Evolutionary conservation across 2,888 invertebrate species (phyloP), one percentile per base, ranked within the genome.

Genomic region (Lydus trimaculatus): DNA sequence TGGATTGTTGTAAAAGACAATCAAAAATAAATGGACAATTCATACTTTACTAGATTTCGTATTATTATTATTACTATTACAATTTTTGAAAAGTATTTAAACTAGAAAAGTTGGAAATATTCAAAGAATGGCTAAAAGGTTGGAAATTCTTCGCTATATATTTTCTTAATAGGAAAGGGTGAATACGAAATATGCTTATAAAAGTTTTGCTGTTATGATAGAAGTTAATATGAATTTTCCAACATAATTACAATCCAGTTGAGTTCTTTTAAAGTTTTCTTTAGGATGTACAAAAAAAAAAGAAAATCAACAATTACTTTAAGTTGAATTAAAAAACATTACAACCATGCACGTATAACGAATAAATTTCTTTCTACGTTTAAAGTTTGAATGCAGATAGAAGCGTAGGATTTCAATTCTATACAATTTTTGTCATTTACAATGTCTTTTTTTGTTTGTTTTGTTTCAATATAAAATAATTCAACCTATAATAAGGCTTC

Each of bases 171-270:
- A 52, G 66, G 69, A 66, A 66, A 63, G 69, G 69, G 66, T 69
- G 66, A 66, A 69, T 69, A 66, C 52, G 59, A 36, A 69, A 69
- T 69, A 25, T 52, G 28, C 65, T 69, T 62, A 61, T 64, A 72
- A 72, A 72, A 70, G 66, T 70, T 72, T 66, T 25, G 31, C 63
- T 58, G 68, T 70, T 70, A 70, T 58, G 63, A 63, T 52, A 52
- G 52, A 64, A 67, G 63, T 69, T 67, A 63, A 56, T 65, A 64
- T 63, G 65, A 69, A 65, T 63, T 60, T 13, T 13, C 33, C 58
- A 31, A 58, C 66, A 60, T 70, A 70, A 70, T 70, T 70, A 64
- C 52, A 58, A 52, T 20, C 52, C 36, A 64, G 63, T 52, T 33
- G 20, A 36, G 28, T 56, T 7, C 56, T 56, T 56, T 56, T 25